Evolutionary conservation across 92 coral and sea anemone genomes (phyloP).

Genomic region (Bergia sp.): DNA sequence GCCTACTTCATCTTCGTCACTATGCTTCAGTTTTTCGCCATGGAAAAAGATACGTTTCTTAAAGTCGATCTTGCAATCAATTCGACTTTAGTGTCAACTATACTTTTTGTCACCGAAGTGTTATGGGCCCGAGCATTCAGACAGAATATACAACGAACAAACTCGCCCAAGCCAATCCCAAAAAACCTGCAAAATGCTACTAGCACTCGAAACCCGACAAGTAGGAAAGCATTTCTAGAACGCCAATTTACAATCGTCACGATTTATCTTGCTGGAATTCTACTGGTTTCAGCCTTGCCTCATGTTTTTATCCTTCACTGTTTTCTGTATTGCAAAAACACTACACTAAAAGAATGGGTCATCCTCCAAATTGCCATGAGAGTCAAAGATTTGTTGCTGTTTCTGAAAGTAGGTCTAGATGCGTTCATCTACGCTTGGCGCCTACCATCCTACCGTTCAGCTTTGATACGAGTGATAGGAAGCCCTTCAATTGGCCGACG

Average conservation of each 20-base stretch:
- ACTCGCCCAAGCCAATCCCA: neutral
- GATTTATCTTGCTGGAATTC: conserved; percentile 75
- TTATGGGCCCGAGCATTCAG: conserved; percentile 63
- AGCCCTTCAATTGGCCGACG: neutral
- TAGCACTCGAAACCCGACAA: neutral
- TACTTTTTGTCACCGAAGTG: conserved; percentile 57
- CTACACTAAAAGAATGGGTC: conserved; percentile 34
- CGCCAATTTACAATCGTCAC: conserved; percentile 86
- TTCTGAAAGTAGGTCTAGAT: conserved; percentile 82
- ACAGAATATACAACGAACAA: conserved; percentile 49
- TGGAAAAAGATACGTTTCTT: conserved; percentile 54
- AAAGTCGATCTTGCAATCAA: conserved; percentile 77
- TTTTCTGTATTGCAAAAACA: conserved; percentile 54
- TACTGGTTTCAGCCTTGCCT: conserved; percentile 78
- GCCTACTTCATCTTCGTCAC: conserved; percentile 68
- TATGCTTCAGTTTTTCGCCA: conserved; percentile 62
- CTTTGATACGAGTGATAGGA: conserved; percentile 48
- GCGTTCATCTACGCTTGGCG: conserved; percentile 92
- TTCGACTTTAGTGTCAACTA: conserved; percentile 68
- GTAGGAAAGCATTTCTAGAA: conserved; percentile 56
- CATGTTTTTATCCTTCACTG: conserved; percentile 72
- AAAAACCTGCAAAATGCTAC: neutral
- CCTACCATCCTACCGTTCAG: conserved; percentile 67
- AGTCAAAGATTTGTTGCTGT: conserved; percentile 71
- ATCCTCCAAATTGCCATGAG: conserved; percentile 66